phyloP scores from a whole-genome alignment of 2,797 vertebrate genomes.

The Crocidura indochinensis region DNA sequence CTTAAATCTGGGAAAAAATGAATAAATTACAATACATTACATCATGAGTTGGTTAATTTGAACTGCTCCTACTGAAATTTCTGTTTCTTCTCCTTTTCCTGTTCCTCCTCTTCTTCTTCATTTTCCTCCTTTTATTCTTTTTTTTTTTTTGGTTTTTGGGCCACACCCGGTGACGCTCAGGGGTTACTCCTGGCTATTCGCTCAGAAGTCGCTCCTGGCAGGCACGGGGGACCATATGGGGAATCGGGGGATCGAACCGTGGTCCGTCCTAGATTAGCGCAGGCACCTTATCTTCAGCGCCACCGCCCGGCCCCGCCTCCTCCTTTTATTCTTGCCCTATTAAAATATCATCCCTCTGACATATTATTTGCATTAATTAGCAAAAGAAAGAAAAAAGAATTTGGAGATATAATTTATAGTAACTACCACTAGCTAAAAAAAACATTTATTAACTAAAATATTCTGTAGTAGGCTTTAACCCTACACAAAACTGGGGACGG shows the following conservation, averaged over 20 bases:
- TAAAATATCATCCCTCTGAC: not conserved
- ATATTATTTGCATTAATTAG: not conserved
- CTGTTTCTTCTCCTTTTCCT: not conserved
- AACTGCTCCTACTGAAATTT: not conserved
- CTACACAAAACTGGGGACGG: not conserved
- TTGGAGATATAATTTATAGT: conserved; percentile 41
- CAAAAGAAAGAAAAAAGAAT: not conserved
- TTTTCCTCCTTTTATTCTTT: not conserved
- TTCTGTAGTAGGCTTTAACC: conserved; percentile 22
- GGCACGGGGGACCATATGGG: too few species aligned
- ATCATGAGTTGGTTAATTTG: too few species aligned
- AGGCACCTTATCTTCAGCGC: too few species aligned
- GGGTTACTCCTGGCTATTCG: too few species aligned
- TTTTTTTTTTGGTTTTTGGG: too few species aligned
- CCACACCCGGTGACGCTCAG: too few species aligned
- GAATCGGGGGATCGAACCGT: too few species aligned
- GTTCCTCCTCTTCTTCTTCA: too few species aligned
- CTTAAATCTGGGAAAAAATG: not conserved
- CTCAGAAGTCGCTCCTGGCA: too few species aligned
- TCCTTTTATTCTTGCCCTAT: not conserved
- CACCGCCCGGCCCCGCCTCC: too few species aligned
- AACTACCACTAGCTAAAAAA: not conserved
- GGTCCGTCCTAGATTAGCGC: too few species aligned
- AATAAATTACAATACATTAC: not conserved
- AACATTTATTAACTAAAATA: conserved; percentile 7